A percentile compares a stretch with the other conserved stretches of the same genome.
These are phyloP conservation scores for Neria commutata DNA, from an alignment of 2,888 invertebrate species.

Conservation along the genomic window DNA sequence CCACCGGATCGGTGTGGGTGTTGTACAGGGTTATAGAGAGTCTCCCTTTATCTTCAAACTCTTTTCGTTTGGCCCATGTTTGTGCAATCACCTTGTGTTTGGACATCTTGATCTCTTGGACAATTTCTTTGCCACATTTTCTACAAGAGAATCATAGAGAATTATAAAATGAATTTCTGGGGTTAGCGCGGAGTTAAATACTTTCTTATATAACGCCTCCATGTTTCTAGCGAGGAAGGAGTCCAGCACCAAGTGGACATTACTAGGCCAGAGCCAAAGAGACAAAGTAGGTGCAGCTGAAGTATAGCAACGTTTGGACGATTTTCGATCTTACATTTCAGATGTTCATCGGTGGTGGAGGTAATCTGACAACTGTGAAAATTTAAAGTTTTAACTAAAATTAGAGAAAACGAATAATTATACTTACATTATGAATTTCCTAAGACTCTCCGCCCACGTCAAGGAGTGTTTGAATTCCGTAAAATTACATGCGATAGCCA, in stretches of 20 bases:
- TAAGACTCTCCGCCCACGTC: slow-evolving; percentile 78
- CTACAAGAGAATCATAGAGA: slow-evolving; percentile 64
- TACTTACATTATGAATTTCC: slow-evolving; percentile 82
- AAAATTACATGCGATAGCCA: slow-evolving; percentile 81
- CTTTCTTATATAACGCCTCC: slow-evolving; percentile 86
- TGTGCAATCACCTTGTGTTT: slow-evolving; percentile 92
- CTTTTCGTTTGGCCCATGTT: slow-evolving; percentile 86
- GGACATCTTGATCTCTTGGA: slow-evolving; percentile 75
- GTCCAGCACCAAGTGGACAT: slow-evolving; percentile 98
- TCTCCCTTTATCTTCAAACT: slow-evolving; percentile 81
- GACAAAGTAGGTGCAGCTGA: slow-evolving; percentile 80
- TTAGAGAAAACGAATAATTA: background rate
- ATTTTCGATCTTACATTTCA: slow-evolving; percentile 69
- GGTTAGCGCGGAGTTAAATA: slow-evolving; percentile 55
- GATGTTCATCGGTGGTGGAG: slow-evolving; percentile 52
- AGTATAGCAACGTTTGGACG: slow-evolving; percentile 83
- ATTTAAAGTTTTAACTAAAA: background rate
- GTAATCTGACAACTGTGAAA: no score
- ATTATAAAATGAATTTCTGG: background rate
- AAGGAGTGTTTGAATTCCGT: slow-evolving; percentile 79
- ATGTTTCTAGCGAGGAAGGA: slow-evolving; percentile 79
- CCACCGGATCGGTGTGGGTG: slow-evolving; percentile 89
- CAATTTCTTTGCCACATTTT: slow-evolving; percentile 73
- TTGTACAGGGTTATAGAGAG: slow-evolving; percentile 88
- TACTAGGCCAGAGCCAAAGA: slow-evolving; percentile 83